A percentile compares a stretch with the other conserved stretches of the same genome.
Evolutionary conservation across 1,140 invertebrate species (phyloP).

Genomic region (Tetramorium alpestre): DNA sequence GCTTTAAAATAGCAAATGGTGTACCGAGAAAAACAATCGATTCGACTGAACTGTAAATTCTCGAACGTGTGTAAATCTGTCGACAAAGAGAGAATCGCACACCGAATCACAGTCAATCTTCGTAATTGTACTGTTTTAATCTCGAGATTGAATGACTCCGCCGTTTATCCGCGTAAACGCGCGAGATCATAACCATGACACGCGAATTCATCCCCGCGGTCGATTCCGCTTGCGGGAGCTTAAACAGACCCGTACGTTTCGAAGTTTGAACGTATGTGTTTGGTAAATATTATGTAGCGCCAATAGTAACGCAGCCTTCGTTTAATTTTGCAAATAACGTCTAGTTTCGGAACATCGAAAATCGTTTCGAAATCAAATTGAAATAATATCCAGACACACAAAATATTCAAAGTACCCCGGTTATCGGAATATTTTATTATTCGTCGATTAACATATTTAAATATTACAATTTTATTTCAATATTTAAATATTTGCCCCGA

Average conservation of each 20-base stretch:
- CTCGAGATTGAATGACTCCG: conserved; percentile 20
- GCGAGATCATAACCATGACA: conserved; percentile 45
- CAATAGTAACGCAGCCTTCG: neutral
- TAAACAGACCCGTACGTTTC: conserved; percentile 30
- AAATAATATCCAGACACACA: neutral
- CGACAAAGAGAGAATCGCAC: conserved; percentile 2
- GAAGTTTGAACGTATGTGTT: neutral
- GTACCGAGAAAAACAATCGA: neutral
- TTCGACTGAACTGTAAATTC: neutral
- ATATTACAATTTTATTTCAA: conserved; percentile 6
- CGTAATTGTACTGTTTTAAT: conserved; percentile 45
- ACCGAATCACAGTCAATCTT: conserved; percentile 31
- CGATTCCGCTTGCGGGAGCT: neutral
- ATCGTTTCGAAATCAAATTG: conserved; percentile 1
- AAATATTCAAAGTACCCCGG: neutral
- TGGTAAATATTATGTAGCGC: conserved; percentile 21
- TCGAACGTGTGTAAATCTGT: neutral
- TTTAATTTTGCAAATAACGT: conserved; percentile 22
- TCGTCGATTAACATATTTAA: conserved; percentile 3
- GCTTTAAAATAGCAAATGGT: neutral
- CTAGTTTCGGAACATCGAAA: neutral
- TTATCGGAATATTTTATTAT: neutral
- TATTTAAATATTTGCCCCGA: neutral
- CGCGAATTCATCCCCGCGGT: conserved; percentile 33
- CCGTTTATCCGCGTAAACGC: conserved; percentile 9